A percentile compares a stretch with the other conserved stretches of the same genome.
These are phyloP conservation scores for Panagrolaimus sp. DNA, from an alignment of 1,140 invertebrate genomes.

Conservation along the genomic window DNA sequence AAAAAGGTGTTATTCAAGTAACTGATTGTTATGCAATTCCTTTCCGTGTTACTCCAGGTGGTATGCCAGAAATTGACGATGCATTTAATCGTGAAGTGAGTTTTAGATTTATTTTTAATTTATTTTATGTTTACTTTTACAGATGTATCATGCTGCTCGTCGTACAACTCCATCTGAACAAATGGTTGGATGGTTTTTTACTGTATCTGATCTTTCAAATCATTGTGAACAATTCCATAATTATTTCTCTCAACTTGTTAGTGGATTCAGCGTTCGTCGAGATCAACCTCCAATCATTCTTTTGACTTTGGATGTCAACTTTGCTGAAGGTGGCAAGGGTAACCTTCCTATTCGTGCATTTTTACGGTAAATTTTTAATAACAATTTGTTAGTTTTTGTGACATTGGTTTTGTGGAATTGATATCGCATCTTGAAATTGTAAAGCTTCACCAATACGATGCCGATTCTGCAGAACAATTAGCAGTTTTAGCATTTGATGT, in stretches of 20 bases:
- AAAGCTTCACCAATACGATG: conserved; percentile 45
- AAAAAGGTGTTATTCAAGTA: conserved; percentile 55
- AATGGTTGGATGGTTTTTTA: conserved; percentile 58
- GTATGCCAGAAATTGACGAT: conserved; percentile 50
- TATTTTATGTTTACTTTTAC: too few species aligned
- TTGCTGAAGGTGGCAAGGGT: conserved; percentile 30
- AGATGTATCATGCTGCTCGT: conserved; percentile 46
- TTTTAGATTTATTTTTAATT: too few species aligned
- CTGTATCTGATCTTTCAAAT: conserved; percentile 46
- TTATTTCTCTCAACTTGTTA: conserved; percentile 50
- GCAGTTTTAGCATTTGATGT: conserved; percentile 38
- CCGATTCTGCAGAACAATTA: conserved; percentile 43
- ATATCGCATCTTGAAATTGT: conserved; percentile 1
- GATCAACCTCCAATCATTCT: conserved; percentile 42
- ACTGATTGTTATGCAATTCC: conserved; percentile 58
- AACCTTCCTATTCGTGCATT: conserved; percentile 50
- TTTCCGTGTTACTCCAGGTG: conserved; percentile 44
- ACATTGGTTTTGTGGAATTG: too few species aligned
- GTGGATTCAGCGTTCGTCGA: conserved; percentile 37
- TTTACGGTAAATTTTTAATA: conserved; percentile 29
- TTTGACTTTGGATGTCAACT: conserved; percentile 53
- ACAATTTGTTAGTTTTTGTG: too few species aligned
- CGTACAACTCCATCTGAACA: conserved; percentile 53
- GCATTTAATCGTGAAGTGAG: conserved; percentile 43
- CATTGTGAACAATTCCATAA: conserved; percentile 47